Evolutionary conservation across 2,797 vertebrate genomes (phyloP), one percentile per base, ranked within the genome.

Genomic region (Sebastes nivosus): DNA sequence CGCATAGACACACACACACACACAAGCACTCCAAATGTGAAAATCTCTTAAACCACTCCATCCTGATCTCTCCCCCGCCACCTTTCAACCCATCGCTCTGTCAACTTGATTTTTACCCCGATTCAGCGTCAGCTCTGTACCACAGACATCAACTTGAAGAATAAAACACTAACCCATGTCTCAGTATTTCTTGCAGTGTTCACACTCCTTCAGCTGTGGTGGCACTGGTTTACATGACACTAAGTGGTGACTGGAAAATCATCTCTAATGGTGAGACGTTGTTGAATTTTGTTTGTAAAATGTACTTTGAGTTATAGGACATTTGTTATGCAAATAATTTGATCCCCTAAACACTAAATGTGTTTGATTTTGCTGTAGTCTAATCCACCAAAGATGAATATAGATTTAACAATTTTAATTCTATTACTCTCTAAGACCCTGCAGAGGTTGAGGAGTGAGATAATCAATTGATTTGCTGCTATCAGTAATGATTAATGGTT

Each of bases 351-450:
- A 78, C 22, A 76, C 52, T 54, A 61, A 68, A n/a, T 59, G n/a
- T 83, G 66, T 83, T 70, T 66, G 11, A 64, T 72, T 81, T 79
- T 29, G 67, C 9, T 76, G 50, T 83, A 73, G 36, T 83, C 76
- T 64, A 87, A 82, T 38, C 79, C 81, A 90, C 89, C 91, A 94
- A 93, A 93, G 90, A 93, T 68, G 29, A 86, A 67, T 70, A 67
- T 32, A 64, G 73, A 77, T 82, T 72, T 18, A 72, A 76, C 8
- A 10, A 3, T 72, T 75, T 66, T 22, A 83, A 77, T 63, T 78
- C 20, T 63, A 8, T 42, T 64, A 27, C 50, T 69, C 67, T 59
- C 32, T 65, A 72, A 42, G 58, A 81, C 36, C 27, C 59, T 50
- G 29, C 63, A 50, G 67, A 71, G 79, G 32, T 54, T 67, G 34